These are phyloP conservation scores for Phaethon lepturus DNA, from an alignment of 2,113 vertebrate species.

Conservation along the genomic window DNA sequence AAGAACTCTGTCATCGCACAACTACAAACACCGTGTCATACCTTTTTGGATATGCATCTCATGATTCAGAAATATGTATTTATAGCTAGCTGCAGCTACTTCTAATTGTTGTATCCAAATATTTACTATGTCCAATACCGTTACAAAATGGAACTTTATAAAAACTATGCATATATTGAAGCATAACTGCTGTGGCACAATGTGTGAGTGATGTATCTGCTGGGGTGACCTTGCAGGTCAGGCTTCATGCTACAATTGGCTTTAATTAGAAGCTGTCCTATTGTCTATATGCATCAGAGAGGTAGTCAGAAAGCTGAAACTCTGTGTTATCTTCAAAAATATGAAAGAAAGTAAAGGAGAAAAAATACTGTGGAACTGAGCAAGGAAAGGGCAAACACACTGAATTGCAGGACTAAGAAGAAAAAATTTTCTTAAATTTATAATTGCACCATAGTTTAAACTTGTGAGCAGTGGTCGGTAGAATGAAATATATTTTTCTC, in stretches of 20 bases:
- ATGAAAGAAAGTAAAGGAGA: not conserved
- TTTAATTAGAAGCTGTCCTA: slow-evolving; percentile 11
- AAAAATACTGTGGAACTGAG: not conserved
- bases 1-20: not conserved
- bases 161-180: not conserved
- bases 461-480: rapidly evolving
- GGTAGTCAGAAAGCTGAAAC: not conserved
- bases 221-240: not conserved
- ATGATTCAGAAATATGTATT: slow-evolving; percentile 31
- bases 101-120: slow-evolving; percentile 37
- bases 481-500: not conserved
- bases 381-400: not conserved
- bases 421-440: not conserved
- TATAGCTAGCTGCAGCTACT: not conserved
- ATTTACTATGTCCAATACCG: slow-evolving; percentile 34
- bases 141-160: not conserved
- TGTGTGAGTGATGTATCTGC: not conserved
- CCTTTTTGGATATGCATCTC: not conserved
- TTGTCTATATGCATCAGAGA: not conserved
- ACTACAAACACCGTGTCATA: not conserved
- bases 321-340: not conserved
- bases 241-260: not conserved
- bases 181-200: rapidly evolving
- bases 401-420: not conserved
- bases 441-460: not conserved